These are phyloP conservation scores for Pavo muticus DNA, from an alignment of 2,113 vertebrate genomes.

Conservation along the genomic window DNA sequence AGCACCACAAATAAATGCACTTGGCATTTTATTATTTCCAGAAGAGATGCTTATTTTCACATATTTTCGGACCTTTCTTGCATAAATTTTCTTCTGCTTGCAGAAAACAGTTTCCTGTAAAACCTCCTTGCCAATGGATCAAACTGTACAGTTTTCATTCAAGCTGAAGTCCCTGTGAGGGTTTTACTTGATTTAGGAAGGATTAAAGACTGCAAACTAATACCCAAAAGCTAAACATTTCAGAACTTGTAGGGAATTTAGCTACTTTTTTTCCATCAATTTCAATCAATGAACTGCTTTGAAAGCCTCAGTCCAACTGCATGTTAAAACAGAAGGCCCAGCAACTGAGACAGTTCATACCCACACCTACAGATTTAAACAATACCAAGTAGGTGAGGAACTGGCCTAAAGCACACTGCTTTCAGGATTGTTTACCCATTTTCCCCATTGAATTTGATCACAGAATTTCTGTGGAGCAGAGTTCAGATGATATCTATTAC, in stretches of 20 bases:
- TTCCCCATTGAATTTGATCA: not conserved
- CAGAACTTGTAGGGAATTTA: not conserved
- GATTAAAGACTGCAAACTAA: conserved; percentile 7
- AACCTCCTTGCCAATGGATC: not conserved
- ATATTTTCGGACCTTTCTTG: not conserved
- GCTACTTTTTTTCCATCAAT: not conserved
- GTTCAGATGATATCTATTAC: not conserved
- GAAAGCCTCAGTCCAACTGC: not conserved
- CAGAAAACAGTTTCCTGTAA: not conserved
- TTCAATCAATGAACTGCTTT: conserved; percentile 31
- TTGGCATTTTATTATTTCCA: not conserved
- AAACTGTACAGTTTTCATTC: not conserved
- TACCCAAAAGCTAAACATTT: conserved; percentile 17
- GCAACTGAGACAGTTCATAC: not conserved
- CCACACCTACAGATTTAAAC: not conserved
- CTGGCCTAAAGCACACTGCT: not conserved
- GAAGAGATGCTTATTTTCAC: not conserved
- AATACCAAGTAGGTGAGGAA: not conserved
- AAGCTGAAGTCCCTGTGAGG: not conserved
- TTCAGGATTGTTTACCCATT: not conserved
- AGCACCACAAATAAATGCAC: not conserved
- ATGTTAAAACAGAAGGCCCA: not conserved
- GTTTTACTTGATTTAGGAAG: not conserved
- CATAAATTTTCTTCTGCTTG: not conserved
- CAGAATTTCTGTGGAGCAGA: not conserved